Evolutionary conservation across 2,113 vertebrate genomes (phyloP), one percentile per base, ranked within the genome.

Genomic region (Xiphias gladius): DNA sequence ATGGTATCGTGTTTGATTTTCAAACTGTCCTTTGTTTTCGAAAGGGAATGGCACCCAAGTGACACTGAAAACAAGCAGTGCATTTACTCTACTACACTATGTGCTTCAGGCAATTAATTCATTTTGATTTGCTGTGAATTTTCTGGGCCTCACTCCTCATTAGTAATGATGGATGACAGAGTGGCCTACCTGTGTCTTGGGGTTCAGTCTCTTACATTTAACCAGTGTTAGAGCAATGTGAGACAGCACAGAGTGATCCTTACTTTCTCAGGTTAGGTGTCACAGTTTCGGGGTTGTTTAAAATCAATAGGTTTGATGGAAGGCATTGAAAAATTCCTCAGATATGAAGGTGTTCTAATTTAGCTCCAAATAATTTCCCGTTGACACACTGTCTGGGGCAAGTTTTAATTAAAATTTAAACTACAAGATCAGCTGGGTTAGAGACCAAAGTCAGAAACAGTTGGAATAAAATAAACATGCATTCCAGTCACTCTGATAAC

Each of bases 131-230:
- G 87, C 86, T 41, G 79, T 90, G 88, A 83, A 86, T 92, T 94
- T 93, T 32, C 85, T 66, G 58, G 85, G 89, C 86, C 86, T 89
- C 91, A 80, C 63, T 84, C 68, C 92, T 94, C 92, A 94, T 95
- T 95, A 94, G 80, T 30, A 67, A 82, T 94, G 91, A 95, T 95
- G 95, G 90, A 94, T 94, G 90, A 89, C 66, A 26, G 73, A 68
- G 65, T 50, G 37, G 71, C 74, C 72, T 50, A 48, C 69, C 59
- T 39, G 57, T 83, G 88, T 88, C 88, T 73, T 73, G 86, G 81
- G 76, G 71, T 84, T 85, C 43, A 41, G 71, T 35, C 75, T 74
- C 30, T 59, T 76, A 73, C 69, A 59, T 82, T 69, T 64, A 80
- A 46, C 37, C 43, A 20, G 39, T 1, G 19, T 61, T 43, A 55